These are phyloP conservation scores for Mola mola DNA, from an alignment of 2,113 vertebrate species.

Conservation along the genomic window DNA sequence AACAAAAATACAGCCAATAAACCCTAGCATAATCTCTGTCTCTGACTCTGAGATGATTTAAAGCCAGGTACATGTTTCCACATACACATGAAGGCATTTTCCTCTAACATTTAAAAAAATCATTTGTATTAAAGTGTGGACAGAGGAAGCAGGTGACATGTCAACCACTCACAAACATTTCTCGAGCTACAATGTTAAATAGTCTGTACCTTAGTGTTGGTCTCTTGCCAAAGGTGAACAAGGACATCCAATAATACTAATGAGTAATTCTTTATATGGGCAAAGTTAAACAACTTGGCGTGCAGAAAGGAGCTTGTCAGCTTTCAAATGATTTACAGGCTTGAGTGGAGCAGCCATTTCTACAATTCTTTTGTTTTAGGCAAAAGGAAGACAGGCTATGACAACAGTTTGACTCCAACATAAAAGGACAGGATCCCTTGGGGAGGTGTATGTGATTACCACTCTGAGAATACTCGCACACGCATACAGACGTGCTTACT, in stretches of 20 bases:
- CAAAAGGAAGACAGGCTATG: not conserved
- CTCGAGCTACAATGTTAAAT: not conserved
- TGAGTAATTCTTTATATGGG: no score
- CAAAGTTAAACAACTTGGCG: no score
- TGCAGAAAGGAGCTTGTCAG: not conserved
- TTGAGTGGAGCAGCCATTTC: not conserved
- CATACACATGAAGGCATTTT: no score
- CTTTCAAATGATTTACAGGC: not conserved
- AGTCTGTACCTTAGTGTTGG: not conserved
- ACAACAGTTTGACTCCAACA: slow-evolving; percentile 5
- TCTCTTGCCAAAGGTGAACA: not conserved
- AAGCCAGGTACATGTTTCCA: no score
- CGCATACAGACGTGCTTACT: slow-evolving; percentile 14
- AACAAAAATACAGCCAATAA: no score
- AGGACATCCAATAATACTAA: no score
- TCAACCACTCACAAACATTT: not conserved
- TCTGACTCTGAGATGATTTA: no score
- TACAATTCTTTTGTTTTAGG: slow-evolving; percentile 4
- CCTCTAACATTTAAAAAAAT: not conserved
- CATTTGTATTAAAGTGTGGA: not conserved
- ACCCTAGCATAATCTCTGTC: no score
- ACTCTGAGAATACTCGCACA: not conserved
- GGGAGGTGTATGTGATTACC: slow-evolving; percentile 11
- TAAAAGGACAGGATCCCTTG: slow-evolving; percentile 10
- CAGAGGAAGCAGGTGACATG: not conserved